These are phyloP conservation scores for Chrysomallon squamiferum DNA, from an alignment of 1,140 invertebrate species.

Conservation along the genomic window DNA sequence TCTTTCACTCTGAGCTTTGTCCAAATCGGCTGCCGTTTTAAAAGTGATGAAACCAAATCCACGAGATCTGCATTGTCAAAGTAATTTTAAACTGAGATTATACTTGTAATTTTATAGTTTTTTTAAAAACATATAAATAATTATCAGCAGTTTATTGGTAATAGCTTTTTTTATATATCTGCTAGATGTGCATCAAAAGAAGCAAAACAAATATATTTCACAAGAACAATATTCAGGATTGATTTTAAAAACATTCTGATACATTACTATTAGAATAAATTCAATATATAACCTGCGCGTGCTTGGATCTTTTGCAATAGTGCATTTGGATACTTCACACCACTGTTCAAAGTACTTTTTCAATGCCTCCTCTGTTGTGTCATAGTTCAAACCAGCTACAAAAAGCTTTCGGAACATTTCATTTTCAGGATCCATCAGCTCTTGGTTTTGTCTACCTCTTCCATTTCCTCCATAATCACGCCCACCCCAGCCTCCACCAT, in stretches of 20 bases:
- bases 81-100: too few relatives aligned
- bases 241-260: too few relatives aligned
- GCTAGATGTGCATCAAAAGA: too few relatives aligned
- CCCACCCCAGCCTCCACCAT: neutral
- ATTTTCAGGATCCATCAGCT: conserved; percentile 19
- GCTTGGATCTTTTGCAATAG: conserved; percentile 96
- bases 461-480: neutral
- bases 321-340: conserved; percentile 96
- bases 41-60: conserved; percentile 98
- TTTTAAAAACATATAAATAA: too few relatives aligned
- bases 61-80: conserved; percentile 72
- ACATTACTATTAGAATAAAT: too few relatives aligned
- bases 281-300: conserved; percentile 81
- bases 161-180: too few relatives aligned
- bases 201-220: too few relatives aligned
- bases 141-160: too few relatives aligned
- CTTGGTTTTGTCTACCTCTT: conserved; percentile 5
- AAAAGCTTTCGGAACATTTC: conserved; percentile 70
- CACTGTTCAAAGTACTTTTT: conserved; percentile 94
- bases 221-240: too few relatives aligned
- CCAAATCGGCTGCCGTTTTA: conserved; percentile 87
- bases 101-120: too few relatives aligned
- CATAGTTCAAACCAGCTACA: conserved; percentile 72
- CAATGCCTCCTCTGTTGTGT: conserved; percentile 88
- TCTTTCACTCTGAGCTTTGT: conserved; percentile 88